Percentiles rank a stretch among this genome's conserved stretches.
Conservation (phyloP, 2,888 invertebrate species). For the Dicyrtoma fusca region DNA sequence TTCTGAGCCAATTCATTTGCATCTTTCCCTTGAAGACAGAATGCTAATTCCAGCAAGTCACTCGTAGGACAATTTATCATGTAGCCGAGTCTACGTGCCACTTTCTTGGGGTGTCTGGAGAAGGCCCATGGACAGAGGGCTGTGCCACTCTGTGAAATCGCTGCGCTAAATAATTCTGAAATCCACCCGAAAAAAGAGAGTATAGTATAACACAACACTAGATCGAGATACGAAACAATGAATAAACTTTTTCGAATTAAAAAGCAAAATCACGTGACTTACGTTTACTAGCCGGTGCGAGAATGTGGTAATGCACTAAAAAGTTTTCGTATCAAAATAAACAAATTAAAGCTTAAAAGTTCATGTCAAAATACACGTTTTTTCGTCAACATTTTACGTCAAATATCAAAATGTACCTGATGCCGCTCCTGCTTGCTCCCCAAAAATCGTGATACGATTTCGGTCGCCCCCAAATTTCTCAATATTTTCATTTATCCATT, state of each 20-base stretch:
- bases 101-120: slow-evolving; percentile 64
- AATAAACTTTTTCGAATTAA: not conserved
- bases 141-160: slow-evolving; percentile 61
- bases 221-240: not conserved
- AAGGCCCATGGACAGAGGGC: slow-evolving; percentile 61
- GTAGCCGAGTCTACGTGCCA: slow-evolving; percentile 46
- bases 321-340: too few species aligned
- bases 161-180: slow-evolving; percentile 59
- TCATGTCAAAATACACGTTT: too few species aligned
- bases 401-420: too few species aligned
- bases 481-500: slow-evolving; percentile 53
- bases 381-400: too few species aligned
- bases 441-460: slow-evolving; percentile 41
- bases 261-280: slow-evolving; percentile 3
- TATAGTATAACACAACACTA: not conserved
- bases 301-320: slow-evolving; percentile 53
- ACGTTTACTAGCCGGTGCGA: slow-evolving; percentile 51
- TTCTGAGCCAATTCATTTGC: slow-evolving; percentile 58
- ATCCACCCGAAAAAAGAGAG: not conserved
- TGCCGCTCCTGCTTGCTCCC: slow-evolving; percentile 47
- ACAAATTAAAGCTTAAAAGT: too few species aligned
- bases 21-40: slow-evolving; percentile 58
- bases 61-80: slow-evolving; percentile 56
- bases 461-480: slow-evolving; percentile 47
- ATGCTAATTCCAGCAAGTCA: slow-evolving; percentile 59